Evolutionary conservation across 2,888 invertebrate species (phyloP).

Genomic region (Dolomedes plantarius): DNA sequence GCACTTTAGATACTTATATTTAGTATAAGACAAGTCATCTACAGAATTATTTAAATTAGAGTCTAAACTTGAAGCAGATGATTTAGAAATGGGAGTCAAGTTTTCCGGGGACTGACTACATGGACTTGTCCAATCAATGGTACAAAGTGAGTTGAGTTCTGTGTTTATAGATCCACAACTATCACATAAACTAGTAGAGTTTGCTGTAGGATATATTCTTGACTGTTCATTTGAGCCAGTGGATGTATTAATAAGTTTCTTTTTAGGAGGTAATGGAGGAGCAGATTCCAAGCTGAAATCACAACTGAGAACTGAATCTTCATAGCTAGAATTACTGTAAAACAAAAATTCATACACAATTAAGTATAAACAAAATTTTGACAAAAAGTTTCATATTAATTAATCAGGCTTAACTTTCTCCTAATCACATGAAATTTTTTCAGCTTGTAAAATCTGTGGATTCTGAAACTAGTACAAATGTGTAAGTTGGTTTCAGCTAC

Average conservation of each 20-base stretch:
- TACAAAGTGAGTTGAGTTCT: conserved; percentile 50
- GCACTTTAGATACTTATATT: conserved; percentile 52
- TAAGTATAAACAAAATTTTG: no score
- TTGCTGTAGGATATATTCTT: conserved; percentile 29
- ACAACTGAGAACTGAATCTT: conserved; percentile 44
- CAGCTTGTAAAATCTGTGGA: no score
- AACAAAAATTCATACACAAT: neutral
- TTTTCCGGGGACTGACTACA: conserved; percentile 70
- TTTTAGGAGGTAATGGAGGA: conserved; percentile 73
- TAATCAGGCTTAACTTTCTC: no score
- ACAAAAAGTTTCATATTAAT: no score
- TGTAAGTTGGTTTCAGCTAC: no score
- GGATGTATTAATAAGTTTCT: conserved; percentile 52
- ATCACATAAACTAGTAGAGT: conserved; percentile 47
- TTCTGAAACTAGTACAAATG: no score
- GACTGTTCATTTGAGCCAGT: conserved; percentile 28
- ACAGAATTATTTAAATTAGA: conserved; percentile 90
- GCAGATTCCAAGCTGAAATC: conserved; percentile 65
- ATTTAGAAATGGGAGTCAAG: conserved; percentile 74
- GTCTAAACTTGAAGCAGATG: conserved; percentile 87
- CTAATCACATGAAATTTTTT: no score
- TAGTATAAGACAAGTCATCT: conserved; percentile 66
- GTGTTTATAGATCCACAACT: conserved; percentile 65
- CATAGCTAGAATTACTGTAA: conserved; percentile 47
- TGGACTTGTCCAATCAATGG: conserved; percentile 72